Evolutionary conservation across 1,140 invertebrate genomes (phyloP).

Genomic region (Neodiprion virginianus): DNA sequence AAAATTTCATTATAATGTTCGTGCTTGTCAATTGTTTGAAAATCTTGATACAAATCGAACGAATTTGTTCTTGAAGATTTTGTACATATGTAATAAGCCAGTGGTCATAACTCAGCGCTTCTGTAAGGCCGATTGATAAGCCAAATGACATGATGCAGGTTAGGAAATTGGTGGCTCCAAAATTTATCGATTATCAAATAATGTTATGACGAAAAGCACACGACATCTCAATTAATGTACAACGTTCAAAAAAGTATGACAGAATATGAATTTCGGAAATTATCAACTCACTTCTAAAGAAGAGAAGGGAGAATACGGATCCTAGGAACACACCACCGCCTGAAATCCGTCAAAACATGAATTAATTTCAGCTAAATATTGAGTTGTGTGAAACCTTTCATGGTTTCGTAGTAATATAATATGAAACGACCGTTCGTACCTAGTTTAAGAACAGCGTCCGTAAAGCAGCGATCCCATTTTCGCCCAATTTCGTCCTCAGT

Average conservation of each 20-base stretch:
- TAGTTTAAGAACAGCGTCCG: constrained; percentile 58
- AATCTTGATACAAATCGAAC: no score
- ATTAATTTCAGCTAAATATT: constrained; percentile 5
- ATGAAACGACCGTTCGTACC: constrained; percentile 44
- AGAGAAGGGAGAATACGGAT: constrained; percentile 71
- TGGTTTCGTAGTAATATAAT: constrained; percentile 10
- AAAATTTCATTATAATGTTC: no score
- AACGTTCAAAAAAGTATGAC: no score
- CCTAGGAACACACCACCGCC: constrained; percentile 74
- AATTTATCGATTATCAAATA: background rate
- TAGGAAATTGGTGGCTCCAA: background rate
- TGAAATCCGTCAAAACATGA: constrained; percentile 54
- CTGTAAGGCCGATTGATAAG: no score
- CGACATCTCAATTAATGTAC: no score
- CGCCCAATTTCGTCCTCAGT: constrained; percentile 61
- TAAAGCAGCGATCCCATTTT: constrained; percentile 63
- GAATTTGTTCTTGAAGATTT: no score
- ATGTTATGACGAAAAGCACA: no score
- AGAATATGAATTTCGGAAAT: background rate
- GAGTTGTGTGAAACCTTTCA: background rate
- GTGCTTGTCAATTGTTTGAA: no score
- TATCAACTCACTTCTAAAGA: constrained; percentile 61
- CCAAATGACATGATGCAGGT: background rate
- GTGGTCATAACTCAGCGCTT: no score
- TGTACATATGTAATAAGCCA: no score